Conservation (phyloP, 2,888 invertebrate genomes). For the Amphipoea oculea region DNA sequence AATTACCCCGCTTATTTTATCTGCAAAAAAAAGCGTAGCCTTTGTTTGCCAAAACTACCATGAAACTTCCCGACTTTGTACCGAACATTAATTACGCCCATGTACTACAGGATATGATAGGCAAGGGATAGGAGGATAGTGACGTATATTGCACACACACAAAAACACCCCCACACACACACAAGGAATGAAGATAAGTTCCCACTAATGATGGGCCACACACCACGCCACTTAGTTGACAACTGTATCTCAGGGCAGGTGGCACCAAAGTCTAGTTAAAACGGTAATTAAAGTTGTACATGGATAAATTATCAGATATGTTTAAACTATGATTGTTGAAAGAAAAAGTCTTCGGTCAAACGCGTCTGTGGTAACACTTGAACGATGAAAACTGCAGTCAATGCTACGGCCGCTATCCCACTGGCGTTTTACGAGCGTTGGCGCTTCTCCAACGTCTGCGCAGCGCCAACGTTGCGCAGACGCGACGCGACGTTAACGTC, state of each 20-base stretch:
- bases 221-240: conserved; percentile 71
- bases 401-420: too few species aligned
- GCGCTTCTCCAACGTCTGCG: too few species aligned
- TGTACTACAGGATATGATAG: conserved; percentile 51
- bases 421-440: too few species aligned
- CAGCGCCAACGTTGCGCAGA: too few species aligned
- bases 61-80: conserved; percentile 12
- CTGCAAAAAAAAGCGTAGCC: background rate
- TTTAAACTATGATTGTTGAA: background rate
- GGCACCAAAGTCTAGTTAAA: conserved; percentile 46
- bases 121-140: conserved; percentile 38
- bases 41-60: background rate
- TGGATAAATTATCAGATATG: background rate
- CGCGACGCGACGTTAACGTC: too few species aligned
- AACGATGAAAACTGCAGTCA: background rate
- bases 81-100: conserved; percentile 49
- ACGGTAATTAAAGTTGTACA: conserved; percentile 8
- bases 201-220: conserved; percentile 75
- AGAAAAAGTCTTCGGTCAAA: background rate
- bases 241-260: conserved; percentile 67
- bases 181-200: conserved; percentile 74
- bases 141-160: conserved; percentile 41
- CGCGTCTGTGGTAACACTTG: background rate
- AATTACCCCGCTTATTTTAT: background rate
- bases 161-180: conserved; percentile 17